Evolutionary conservation across 2,797 vertebrate genomes (phyloP).

Genomic region (Halcyon badia): DNA sequence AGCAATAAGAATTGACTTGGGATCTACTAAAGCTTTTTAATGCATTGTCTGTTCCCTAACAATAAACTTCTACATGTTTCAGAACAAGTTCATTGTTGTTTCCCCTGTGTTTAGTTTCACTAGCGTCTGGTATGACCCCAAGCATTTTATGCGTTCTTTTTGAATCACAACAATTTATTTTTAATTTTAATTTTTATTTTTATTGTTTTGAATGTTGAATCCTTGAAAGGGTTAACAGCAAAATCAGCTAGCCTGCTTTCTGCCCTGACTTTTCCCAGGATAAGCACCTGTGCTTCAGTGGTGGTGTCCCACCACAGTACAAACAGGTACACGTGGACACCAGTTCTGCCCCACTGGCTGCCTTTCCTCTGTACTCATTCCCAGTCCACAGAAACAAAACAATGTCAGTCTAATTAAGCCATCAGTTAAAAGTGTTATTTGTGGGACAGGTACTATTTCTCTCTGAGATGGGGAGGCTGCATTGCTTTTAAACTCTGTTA

Average conservation of each 20-base stretch:
- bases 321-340: accelerated
- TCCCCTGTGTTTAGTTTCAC: neutral
- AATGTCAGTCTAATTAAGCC: neutral
- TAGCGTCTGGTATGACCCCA: neutral
- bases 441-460: neutral
- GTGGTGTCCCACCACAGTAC: neutral
- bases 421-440: neutral
- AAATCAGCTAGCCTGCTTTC: neutral
- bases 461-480: neutral
- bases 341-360: neutral
- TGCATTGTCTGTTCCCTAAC: neutral
- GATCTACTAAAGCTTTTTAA: neutral
- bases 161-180: neutral
- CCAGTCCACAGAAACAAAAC: neutral
- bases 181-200: neutral
- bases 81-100: neutral
- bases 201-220: neutral
- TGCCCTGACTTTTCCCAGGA: neutral
- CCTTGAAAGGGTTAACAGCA: neutral
- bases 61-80: neutral
- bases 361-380: neutral
- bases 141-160: neutral
- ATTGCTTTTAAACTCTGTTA: slow-evolving; percentile 48
- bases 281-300: neutral
- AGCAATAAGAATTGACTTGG: neutral